A percentile compares a stretch with the other conserved stretches of the same genome.
Conservation (phyloP, 2,113 vertebrate species). For the Cacatua alba region DNA sequence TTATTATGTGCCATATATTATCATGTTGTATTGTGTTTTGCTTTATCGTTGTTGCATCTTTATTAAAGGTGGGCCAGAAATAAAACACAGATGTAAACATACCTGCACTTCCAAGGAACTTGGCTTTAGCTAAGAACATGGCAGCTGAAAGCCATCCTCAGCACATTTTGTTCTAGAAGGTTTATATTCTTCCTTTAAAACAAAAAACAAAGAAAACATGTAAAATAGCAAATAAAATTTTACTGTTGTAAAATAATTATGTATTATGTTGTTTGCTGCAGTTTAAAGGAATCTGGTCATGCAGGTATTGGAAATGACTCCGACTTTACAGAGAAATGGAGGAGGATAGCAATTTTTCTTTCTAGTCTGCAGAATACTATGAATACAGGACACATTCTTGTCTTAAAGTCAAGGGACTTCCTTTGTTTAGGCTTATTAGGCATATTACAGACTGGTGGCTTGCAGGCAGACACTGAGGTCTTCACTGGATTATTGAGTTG, state of each 20-base stretch:
- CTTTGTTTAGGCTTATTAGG: conserved; percentile 67
- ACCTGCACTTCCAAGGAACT: conserved; percentile 50
- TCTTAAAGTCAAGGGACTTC: conserved; percentile 71
- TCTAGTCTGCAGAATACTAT: background rate
- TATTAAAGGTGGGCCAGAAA: conserved; percentile 63
- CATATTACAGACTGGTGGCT: conserved; percentile 63
- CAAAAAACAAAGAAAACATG: background rate
- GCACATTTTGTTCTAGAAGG: background rate
- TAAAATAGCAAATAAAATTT: conserved; percentile 30
- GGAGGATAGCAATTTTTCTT: conserved; percentile 6
- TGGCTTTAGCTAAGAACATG: background rate
- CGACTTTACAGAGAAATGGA: conserved; percentile 33
- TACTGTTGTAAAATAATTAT: conserved; percentile 24
- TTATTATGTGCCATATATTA: conserved; percentile 60
- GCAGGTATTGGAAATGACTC: background rate
- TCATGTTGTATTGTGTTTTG: conserved; percentile 54
- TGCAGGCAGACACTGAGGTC: conserved; percentile 59
- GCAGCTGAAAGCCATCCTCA: conserved; percentile 53
- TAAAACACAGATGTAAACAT: conserved; percentile 67
- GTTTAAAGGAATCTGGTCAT: background rate
- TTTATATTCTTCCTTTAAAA: conserved; percentile 16
- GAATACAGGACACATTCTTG: conserved; percentile 40
- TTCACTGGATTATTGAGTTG: conserved; percentile 64
- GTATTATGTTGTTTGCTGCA: background rate
- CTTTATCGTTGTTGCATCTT: conserved; percentile 53